These are phyloP conservation scores for Agrotis ipsilon DNA, from an alignment of 2,888 invertebrate genomes.

Conservation along the genomic window DNA sequence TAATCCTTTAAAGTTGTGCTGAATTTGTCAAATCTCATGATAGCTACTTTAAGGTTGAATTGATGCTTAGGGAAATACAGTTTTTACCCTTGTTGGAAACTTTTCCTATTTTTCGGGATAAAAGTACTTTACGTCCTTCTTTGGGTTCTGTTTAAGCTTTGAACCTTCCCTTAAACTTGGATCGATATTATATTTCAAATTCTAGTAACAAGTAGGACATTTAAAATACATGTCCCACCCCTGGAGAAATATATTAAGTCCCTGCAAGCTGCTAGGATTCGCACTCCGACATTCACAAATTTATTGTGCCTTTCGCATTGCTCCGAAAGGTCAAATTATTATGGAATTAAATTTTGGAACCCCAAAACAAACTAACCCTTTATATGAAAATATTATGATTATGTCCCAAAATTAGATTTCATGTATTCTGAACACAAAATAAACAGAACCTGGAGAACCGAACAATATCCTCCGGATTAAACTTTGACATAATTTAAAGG, in stretches of 20 bases:
- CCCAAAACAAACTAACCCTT: conserved; percentile 8
- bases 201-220: not conserved
- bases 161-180: not conserved
- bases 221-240: not conserved
- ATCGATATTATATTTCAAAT: not conserved
- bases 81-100: not conserved
- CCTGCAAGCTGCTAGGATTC: not conserved
- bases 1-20: conserved; percentile 14
- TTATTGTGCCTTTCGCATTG: not conserved
- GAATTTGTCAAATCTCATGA: not conserved
- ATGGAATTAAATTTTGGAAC: conserved; percentile 2
- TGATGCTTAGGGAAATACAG: not conserved
- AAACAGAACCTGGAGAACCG: conserved; percentile 18
- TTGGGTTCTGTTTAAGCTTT: not conserved
- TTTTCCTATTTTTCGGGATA: not conserved
- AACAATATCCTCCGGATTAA: conserved; percentile 29
- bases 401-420: conserved; percentile 10
- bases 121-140: not conserved
- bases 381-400: conserved; percentile 25
- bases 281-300: not conserved
- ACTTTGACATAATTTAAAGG: conserved; percentile 49
- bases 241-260: no score
- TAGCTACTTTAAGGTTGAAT: not conserved
- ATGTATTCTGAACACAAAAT: conserved; percentile 32
- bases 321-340: not conserved